A percentile compares a stretch with the other conserved stretches of the same genome.
These are phyloP conservation scores for Muscidifurax raptorellus DNA, from an alignment of 1,140 invertebrate genomes.

Conservation along the genomic window DNA sequence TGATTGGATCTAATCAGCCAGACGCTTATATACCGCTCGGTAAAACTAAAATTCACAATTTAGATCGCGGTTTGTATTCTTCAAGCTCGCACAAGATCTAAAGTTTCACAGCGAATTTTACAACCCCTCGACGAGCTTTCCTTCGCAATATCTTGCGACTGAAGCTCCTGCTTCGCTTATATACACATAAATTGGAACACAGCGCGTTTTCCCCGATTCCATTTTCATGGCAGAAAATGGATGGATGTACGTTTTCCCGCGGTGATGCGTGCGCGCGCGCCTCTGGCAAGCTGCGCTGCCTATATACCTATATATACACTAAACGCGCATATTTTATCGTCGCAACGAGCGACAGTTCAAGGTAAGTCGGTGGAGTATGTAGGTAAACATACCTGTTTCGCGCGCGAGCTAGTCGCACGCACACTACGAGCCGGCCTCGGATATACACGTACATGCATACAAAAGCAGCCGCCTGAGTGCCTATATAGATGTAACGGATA, in stretches of 20 bases:
- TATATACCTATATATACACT: too few relatives aligned
- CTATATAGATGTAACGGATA: neutral
- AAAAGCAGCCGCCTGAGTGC: neutral
- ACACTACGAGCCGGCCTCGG: neutral
- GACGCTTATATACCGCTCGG: too few relatives aligned
- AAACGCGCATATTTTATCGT: conserved; percentile 43
- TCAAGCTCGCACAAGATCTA: too few relatives aligned
- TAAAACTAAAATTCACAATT: too few relatives aligned
- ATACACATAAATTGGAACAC: too few relatives aligned
- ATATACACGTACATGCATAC: neutral
- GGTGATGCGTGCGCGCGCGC: neutral
- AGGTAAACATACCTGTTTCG: conserved; percentile 52
- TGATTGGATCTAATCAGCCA: neutral
- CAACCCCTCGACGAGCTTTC: too few relatives aligned
- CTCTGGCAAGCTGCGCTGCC: conserved; percentile 1
- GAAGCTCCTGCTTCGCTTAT: too few relatives aligned
- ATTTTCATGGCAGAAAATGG: neutral
- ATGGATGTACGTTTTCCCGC: neutral
- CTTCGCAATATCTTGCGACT: too few relatives aligned
- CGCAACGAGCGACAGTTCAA: conserved; percentile 57
- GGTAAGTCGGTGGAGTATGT: conserved; percentile 53
- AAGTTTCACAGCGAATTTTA: too few relatives aligned
- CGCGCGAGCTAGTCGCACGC: conserved; percentile 10
- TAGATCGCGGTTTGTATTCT: too few relatives aligned
- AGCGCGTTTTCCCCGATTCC: neutral